Percentiles rank a stretch among this genome's conserved stretches.
Evolutionary conservation across 2,797 vertebrate species (phyloP).

Genomic region (Characodon lateralis): DNA sequence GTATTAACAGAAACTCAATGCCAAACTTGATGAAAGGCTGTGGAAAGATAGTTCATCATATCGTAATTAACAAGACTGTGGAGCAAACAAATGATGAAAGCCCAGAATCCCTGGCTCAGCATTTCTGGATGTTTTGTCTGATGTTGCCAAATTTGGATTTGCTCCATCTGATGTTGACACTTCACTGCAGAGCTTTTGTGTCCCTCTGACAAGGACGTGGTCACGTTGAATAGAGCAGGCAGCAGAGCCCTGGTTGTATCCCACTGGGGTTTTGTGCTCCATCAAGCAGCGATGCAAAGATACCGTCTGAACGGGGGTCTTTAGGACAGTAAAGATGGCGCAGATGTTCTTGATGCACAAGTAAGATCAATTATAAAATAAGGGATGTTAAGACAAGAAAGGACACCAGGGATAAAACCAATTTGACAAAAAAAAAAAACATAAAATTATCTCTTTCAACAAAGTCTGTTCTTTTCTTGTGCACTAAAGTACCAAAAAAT

Average conservation of each 20-base stretch:
- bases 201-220: slow-evolving; percentile 63
- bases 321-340: slow-evolving; percentile 16
- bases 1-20: slow-evolving; percentile 7
- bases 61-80: slow-evolving; percentile 22
- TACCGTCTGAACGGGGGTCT: slow-evolving; percentile 13
- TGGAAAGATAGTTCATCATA: slow-evolving; percentile 28
- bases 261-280: slow-evolving; percentile 67
- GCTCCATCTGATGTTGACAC: slow-evolving; percentile 71
- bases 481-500: too few relatives aligned
- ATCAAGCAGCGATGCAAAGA: slow-evolving; percentile 37
- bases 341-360: slow-evolving; percentile 52
- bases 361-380: neutral
- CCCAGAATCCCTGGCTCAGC: slow-evolving; percentile 31
- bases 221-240: slow-evolving; percentile 50
- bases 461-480: too few relatives aligned
- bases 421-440: neutral
- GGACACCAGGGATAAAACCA: neutral
- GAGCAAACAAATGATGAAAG: slow-evolving; percentile 33
- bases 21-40: slow-evolving; percentile 16
- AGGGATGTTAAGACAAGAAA: neutral
- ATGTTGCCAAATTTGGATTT: slow-evolving; percentile 55
- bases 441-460: neutral
- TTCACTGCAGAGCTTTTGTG: slow-evolving; percentile 65
- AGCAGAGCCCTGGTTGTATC: slow-evolving; percentile 48
- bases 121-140: slow-evolving; percentile 42